Evolutionary conservation across 53 echinoderm and acorn worm genomes (phyloP).

Genomic region (Pentamera pediparva): DNA sequence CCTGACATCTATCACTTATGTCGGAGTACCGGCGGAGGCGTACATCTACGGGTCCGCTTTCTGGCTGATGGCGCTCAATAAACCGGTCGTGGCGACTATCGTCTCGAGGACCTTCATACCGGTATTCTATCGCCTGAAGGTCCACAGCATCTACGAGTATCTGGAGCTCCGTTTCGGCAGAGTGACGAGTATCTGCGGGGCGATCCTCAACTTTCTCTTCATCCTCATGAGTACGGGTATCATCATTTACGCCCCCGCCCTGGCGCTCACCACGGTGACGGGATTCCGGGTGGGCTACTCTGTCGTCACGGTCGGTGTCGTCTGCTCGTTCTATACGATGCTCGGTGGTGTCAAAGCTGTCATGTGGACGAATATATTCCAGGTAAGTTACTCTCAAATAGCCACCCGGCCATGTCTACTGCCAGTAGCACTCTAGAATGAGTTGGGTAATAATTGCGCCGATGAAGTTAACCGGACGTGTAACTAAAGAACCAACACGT

Average conservation of each 20-base stretch:
- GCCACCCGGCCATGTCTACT: no score
- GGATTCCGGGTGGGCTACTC: neutral
- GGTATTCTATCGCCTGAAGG: slow-evolving; percentile 16
- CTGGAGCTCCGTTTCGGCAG: slow-evolving; percentile 10
- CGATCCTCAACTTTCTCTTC: neutral
- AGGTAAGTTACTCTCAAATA: slow-evolving; percentile 7
- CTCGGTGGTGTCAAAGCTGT: slow-evolving; percentile 20
- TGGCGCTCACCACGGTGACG: slow-evolving; percentile 14
- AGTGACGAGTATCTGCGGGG: slow-evolving; percentile 1
- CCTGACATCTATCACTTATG: slow-evolving; percentile 8
- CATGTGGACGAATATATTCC: slow-evolving; percentile 27
- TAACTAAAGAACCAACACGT: no score
- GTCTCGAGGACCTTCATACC: slow-evolving; percentile 9
- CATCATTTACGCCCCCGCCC: slow-evolving; percentile 16
- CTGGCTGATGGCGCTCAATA: slow-evolving; percentile 21
- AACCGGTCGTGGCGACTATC: slow-evolving; percentile 11
- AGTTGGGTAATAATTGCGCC: no score
- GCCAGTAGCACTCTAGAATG: no score
- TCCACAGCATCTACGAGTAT: slow-evolving; percentile 20
- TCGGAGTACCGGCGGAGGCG: slow-evolving; percentile 19
- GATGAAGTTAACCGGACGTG: no score
- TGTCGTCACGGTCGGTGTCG: neutral
- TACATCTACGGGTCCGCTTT: slow-evolving; percentile 11
- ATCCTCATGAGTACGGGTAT: slow-evolving; percentile 1
- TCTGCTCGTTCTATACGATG: slow-evolving; percentile 19